Evolutionary conservation across 2,888 invertebrate species (phyloP).

Genomic region (Chesias legatella): DNA sequence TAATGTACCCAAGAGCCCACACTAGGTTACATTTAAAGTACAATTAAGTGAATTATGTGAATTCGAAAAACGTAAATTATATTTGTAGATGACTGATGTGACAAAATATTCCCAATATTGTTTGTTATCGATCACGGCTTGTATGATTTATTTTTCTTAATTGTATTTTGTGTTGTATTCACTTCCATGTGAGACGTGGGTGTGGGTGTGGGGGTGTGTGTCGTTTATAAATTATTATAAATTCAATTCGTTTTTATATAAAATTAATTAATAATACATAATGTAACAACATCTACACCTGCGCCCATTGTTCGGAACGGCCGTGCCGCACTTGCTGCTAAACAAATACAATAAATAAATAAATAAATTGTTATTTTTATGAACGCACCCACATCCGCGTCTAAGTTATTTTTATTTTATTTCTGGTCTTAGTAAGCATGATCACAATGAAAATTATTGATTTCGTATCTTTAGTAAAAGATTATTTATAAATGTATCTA

Average conservation of each 20-base stretch:
- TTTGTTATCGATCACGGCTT: too few species aligned
- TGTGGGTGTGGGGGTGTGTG: constrained; percentile 59
- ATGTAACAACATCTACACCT: constrained; percentile 34
- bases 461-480: too few species aligned
- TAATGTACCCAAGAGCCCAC: too few species aligned
- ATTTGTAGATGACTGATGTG: too few species aligned
- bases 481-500: too few species aligned
- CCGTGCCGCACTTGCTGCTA: constrained; percentile 38
- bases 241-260: constrained; percentile 2
- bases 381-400: constrained; percentile 54
- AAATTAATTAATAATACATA: not conserved
- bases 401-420: constrained; percentile 8
- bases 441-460: not conserved
- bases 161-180: constrained; percentile 2
- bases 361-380: constrained; percentile 20
- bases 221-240: constrained; percentile 6
- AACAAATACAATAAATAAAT: not conserved
- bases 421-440: not conserved
- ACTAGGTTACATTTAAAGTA: too few species aligned
- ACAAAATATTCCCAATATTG: too few species aligned
- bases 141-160: too few species aligned
- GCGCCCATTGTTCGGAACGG: constrained; percentile 48
- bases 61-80: too few species aligned
- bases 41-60: too few species aligned
- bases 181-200: constrained; percentile 42